phyloP scores from a whole-genome alignment of 2,797 vertebrate species.

The Phylloscopus collybita region DNA sequence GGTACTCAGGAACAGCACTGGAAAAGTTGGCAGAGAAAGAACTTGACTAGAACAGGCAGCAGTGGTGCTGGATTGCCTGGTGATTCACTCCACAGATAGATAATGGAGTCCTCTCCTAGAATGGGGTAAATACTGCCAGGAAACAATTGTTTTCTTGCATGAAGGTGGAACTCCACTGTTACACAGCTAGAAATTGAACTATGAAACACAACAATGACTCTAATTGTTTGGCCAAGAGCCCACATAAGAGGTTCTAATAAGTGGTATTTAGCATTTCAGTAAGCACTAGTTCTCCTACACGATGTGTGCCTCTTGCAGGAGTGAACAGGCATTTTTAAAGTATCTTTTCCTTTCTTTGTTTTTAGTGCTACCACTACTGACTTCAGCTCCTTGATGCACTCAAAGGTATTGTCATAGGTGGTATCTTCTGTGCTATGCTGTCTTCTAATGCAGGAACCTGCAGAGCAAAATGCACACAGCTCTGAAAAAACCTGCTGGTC shows the following conservation, averaged over 20 bases:
- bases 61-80: not conserved
- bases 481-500: not conserved
- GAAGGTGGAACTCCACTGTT: not conserved
- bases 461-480: not conserved
- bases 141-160: not conserved
- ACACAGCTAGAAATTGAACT: not conserved
- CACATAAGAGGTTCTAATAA: not conserved
- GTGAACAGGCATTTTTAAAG: conserved; percentile 7
- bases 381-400: conserved; percentile 75
- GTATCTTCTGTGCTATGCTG: not conserved
- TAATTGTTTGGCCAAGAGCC: not conserved
- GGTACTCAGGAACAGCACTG: not conserved
- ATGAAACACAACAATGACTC: not conserved
- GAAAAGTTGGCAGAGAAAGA: not conserved
- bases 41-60: not conserved
- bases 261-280: not conserved
- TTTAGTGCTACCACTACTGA: conserved; percentile 75
- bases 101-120: not conserved
- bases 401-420: conserved; percentile 74
- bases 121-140: not conserved
- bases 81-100: not conserved
- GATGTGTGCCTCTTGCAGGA: not conserved
- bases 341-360: conserved; percentile 57
- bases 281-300: not conserved
- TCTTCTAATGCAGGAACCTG: not conserved